Evolutionary conservation across 2,888 invertebrate genomes (phyloP), one percentile per base, ranked within the genome.

Genomic region (Lasioglossum figueresi): DNA sequence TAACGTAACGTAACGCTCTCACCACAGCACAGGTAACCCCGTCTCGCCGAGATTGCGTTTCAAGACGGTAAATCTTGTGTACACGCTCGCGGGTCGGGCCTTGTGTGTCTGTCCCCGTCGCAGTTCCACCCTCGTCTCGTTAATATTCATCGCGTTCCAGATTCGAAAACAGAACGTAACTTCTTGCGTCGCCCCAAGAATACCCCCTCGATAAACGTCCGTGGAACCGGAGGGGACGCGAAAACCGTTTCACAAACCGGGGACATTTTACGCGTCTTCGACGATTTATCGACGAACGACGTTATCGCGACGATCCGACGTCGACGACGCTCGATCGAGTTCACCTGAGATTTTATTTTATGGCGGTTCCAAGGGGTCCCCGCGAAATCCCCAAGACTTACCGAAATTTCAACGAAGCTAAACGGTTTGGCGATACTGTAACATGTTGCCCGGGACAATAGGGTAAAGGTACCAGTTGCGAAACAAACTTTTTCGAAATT

Each of bases 11-110:
- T 82, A 77, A 73, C 59, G 43, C 48, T 70, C n/a, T 56, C 83
- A 12, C 75, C 78, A 52, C 84, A 56, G 84, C 78, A 52, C 84
- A 56, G 84, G 75, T 84, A 84, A 81, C 84, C 56, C 56, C 80
- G 74, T 84, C 85, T 68, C 80, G 66, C 80, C 78, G 82, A 84
- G 86, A 86, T 86, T 85, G 85, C 82, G 80, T 85, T 86, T 86
- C 82, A 86, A 85, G 85, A 85, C 82, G 86, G 77, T 86, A 85
- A 85, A 85, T 86, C 85, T 82, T 77, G 71, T 75, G 86, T 80
- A 85, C 85, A 85, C 82, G 76, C 70, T 82, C 77, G 76, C 48
- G 74, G 77, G 52, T 12, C n/a, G 66, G 19, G 19, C 34, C 66
- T 66, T 31, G 66, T 72, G 78, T 76, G 80, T 52, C 68, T 77